Percentiles rank a stretch among this genome's conserved stretches.
Evolutionary conservation across 53 echinoderm and acorn worm genomes (phyloP).

Genomic region (Arbacia lixula): DNA sequence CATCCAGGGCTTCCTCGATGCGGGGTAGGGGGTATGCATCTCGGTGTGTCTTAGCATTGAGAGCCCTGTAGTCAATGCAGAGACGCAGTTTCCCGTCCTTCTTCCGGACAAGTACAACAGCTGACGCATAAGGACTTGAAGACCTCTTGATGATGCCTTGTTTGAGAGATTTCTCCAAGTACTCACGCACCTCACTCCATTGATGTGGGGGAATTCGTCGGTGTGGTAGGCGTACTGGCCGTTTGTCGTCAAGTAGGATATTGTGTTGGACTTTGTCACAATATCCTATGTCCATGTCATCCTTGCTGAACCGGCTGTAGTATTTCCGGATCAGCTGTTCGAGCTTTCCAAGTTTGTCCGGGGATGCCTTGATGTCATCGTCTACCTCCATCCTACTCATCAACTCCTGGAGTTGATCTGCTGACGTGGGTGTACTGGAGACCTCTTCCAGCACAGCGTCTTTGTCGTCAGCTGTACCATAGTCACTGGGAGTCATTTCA

Average conservation of each 20-base stretch:
- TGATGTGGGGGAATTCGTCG: slow-evolving; percentile 60
- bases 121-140: slow-evolving; percentile 68
- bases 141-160: slow-evolving; percentile 50
- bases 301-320: slow-evolving; percentile 40
- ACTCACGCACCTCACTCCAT: slow-evolving; percentile 53
- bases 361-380: slow-evolving; percentile 7
- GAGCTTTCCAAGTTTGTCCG: not conserved
- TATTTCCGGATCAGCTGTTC: slow-evolving; percentile 50
- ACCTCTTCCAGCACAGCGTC: too few relatives aligned
- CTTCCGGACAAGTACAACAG: slow-evolving; percentile 65
- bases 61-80: slow-evolving; percentile 61
- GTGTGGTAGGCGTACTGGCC: slow-evolving; percentile 55
- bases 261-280: slow-evolving; percentile 44
- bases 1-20: slow-evolving; percentile 72
- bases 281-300: slow-evolving; percentile 51
- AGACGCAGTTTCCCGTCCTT: slow-evolving; percentile 67
- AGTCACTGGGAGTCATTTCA: too few relatives aligned
- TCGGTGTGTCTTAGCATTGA: slow-evolving; percentile 70
- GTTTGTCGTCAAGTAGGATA: slow-evolving; percentile 18
- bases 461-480: too few relatives aligned
- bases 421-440: too few relatives aligned
- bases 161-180: slow-evolving; percentile 32
- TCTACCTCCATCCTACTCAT: slow-evolving; percentile 27
- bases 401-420: slow-evolving; percentile 9
- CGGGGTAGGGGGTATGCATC: slow-evolving; percentile 79